Evolutionary conservation across 2,113 vertebrate genomes (phyloP).

Genomic region (Corvus cornix): DNA sequence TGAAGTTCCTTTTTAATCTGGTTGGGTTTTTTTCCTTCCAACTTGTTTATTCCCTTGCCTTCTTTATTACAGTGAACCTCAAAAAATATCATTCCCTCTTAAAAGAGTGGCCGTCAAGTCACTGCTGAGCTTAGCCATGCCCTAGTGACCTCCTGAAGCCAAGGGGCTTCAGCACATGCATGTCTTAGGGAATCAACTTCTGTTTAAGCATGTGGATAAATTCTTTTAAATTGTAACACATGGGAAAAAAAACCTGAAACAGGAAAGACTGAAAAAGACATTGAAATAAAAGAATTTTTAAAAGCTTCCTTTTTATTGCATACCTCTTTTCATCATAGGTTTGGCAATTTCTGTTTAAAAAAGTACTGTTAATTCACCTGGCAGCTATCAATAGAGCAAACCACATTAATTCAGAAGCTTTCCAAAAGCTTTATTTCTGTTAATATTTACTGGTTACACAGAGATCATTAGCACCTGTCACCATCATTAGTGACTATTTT

Average conservation of each 20-base stretch:
- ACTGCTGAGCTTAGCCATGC: background rate
- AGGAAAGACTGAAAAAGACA: background rate
- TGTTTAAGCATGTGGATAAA: background rate
- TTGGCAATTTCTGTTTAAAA: background rate
- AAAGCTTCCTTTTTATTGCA: background rate
- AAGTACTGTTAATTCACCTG: background rate
- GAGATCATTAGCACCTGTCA: background rate
- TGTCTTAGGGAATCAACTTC: background rate
- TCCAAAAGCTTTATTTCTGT: background rate
- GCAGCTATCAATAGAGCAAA: background rate
- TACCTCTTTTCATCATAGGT: background rate
- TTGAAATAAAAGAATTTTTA: background rate
- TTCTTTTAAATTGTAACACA: background rate
- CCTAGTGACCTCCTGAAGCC: background rate
- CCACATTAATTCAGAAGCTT: background rate
- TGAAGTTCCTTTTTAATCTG: slow-evolving; percentile 37
- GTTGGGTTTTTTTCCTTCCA: background rate
- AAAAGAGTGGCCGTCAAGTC: background rate
- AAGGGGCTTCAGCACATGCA: background rate
- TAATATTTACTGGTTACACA: background rate
- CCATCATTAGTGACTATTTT: background rate
- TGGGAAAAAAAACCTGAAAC: background rate
- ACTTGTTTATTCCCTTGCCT: background rate
- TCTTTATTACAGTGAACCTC: background rate
- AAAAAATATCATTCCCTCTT: background rate